Conservation (phyloP, 2,888 invertebrate species). For the Cheiracanthium punctorium region DNA sequence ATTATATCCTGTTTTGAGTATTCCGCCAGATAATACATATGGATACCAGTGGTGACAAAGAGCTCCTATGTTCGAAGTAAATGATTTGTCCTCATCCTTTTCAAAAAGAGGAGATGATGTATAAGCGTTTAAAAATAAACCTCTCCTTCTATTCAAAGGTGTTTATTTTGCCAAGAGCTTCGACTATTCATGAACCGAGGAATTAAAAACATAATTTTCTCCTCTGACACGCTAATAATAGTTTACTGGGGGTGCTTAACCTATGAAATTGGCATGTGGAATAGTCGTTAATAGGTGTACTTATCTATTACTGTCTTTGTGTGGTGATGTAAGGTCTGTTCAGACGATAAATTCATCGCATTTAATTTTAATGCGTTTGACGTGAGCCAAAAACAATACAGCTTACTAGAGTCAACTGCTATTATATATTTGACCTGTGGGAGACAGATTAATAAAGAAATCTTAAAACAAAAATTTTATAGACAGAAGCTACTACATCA, state of each 20-base stretch:
- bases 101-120: background rate
- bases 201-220: background rate
- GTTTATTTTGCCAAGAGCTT: background rate
- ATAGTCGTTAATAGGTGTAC: background rate
- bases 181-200: background rate
- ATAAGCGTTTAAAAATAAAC: background rate
- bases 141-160: background rate
- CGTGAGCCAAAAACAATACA: too few species aligned
- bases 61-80: background rate
- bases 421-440: too few species aligned
- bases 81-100: background rate
- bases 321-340: too few species aligned
- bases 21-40: too few species aligned
- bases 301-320: too few species aligned
- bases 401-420: too few species aligned
- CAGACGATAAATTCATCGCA: too few species aligned
- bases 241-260: background rate
- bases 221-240: background rate
- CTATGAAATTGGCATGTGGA: background rate
- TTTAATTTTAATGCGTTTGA: too few species aligned
- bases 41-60: background rate
- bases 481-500: too few species aligned
- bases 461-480: too few species aligned
- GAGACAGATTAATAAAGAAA: too few species aligned
- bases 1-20: too few species aligned